Base-by-base conservation (phyloP, 2,797 vertebrate species). In the Psittacula derbiana region DNA sequence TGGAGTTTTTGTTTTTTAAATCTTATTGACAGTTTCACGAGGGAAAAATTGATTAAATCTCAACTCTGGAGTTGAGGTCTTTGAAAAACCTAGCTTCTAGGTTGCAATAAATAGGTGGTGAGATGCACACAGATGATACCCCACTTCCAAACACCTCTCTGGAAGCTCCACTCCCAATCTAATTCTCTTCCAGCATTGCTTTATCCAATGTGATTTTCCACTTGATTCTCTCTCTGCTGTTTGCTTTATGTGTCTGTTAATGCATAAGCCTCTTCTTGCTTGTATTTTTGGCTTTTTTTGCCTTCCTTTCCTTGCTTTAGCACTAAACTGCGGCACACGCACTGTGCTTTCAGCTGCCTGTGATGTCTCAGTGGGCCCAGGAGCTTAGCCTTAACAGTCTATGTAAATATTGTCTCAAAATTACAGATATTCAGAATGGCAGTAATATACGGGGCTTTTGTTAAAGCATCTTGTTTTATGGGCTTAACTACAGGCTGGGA, bases 341-440 rank as follows among this genome's bases (percentile, higher is more conserved):
- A 23, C 27, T 85, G 88, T 93, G 88, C 87, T 95, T 92, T 88
- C 72, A 88, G 75, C 69, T 47, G 78, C 90, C 87, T 87, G 85
- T 70, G 70, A 95, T 87, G 46, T 90, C 47, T 95, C 95, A 90
- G 90, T 8, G 1, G 86, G 94, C 94, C 78, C 80, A 84, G 92
- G 81, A 91, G 70, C 75, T 72, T 92, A 87, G 73, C 88, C 60
- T 95, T 96, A 92, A 55, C 79, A 3, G 90, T 25, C 90, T 97
- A 67, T 93, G 73, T 94, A 97, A 97, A 97, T 97, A 93, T 97
- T 97, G 91, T 75, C 84, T 95, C 84, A 86, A 97, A 96, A 95
- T 88, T 95, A 60, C 90, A 98, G 96, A 97, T 97, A 97, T 95
- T 94, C 97, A 70, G 95, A 91, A 84, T 81, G 93, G 84, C 93